phyloP scores from a whole-genome alignment of 2,113 vertebrate genomes.

The Notarius lentiginosus region DNA sequence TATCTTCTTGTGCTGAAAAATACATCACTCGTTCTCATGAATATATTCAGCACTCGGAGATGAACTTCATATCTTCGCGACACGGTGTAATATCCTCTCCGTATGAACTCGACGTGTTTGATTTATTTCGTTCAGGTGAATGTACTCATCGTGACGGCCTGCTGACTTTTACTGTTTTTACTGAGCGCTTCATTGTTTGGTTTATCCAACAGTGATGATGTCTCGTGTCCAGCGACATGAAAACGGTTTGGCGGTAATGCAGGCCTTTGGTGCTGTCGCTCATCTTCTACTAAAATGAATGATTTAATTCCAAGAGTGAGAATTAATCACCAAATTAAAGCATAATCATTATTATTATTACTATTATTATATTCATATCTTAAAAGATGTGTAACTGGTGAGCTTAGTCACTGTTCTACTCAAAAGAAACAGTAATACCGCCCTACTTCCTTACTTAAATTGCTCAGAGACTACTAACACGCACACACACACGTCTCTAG shows the following conservation, averaged over 20 bases:
- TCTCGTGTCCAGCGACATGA: not conserved
- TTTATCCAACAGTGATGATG: not conserved
- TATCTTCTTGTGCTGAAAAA: too few species aligned
- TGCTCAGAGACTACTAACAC: not conserved
- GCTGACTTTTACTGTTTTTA: not conserved
- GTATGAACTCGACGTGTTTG: too few species aligned
- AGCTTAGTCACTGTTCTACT: not conserved
- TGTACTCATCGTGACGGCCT: not conserved
- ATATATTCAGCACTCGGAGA: too few species aligned
- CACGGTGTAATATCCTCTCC: too few species aligned
- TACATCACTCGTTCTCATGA: too few species aligned
- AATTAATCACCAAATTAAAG: not conserved
- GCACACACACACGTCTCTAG: not conserved
- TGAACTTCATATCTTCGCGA: too few species aligned
- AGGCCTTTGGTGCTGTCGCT: not conserved
- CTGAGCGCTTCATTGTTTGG: not conserved
- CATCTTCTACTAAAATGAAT: not conserved
- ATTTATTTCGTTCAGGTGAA: too few species aligned
- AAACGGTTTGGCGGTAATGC: not conserved
- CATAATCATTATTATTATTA: not conserved
- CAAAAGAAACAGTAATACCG: not conserved
- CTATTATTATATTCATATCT: not conserved
- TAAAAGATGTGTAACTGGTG: not conserved
- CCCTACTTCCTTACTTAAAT: not conserved
- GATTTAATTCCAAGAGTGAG: too few species aligned